phyloP scores from a whole-genome alignment of 92 coral and sea anemone species.

The Porites rus region DNA sequence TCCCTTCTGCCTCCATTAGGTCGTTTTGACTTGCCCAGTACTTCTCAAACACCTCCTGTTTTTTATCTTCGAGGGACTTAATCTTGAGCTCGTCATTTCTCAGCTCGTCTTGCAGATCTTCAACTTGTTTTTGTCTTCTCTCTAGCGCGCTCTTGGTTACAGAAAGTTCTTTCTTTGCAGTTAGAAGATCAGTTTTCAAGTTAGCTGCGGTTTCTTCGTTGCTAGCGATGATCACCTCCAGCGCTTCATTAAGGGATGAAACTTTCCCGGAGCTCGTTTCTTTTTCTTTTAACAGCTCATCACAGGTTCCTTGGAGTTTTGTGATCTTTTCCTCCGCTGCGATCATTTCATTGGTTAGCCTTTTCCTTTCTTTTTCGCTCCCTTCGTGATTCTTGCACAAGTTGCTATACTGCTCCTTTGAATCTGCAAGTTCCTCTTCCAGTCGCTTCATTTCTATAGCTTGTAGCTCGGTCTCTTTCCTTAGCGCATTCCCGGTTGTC shows the following conservation, averaged over 20 bases:
- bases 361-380: constrained; percentile 75
- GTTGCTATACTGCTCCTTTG: constrained; percentile 52
- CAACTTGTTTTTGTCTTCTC: constrained; percentile 74
- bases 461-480: constrained; percentile 79
- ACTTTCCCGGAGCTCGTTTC: constrained; percentile 65
- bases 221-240: constrained; percentile 69
- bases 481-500: constrained; percentile 67
- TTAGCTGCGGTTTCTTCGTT: constrained; percentile 72
- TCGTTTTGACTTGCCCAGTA: constrained; percentile 82
- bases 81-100: constrained; percentile 69
- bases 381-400: constrained; percentile 60
- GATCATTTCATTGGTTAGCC: constrained; percentile 67
- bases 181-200: constrained; percentile 72
- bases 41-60: constrained; percentile 72
- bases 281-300: constrained; percentile 79
- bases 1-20: constrained; percentile 72
- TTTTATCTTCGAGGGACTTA: constrained; percentile 70
- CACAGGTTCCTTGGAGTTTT: constrained; percentile 79
- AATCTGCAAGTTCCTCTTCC: constrained; percentile 68
- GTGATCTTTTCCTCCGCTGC: constrained; percentile 75
- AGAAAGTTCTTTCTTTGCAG: constrained; percentile 76
- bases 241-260: constrained; percentile 75
- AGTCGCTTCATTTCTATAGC: constrained; percentile 75
- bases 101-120: constrained; percentile 71
- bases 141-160: constrained; percentile 71